Percentiles rank a stretch among this genome's conserved stretches.
phyloP scores from a whole-genome alignment of 1,140 invertebrate species.

The Tachypleus tridentatus region DNA sequence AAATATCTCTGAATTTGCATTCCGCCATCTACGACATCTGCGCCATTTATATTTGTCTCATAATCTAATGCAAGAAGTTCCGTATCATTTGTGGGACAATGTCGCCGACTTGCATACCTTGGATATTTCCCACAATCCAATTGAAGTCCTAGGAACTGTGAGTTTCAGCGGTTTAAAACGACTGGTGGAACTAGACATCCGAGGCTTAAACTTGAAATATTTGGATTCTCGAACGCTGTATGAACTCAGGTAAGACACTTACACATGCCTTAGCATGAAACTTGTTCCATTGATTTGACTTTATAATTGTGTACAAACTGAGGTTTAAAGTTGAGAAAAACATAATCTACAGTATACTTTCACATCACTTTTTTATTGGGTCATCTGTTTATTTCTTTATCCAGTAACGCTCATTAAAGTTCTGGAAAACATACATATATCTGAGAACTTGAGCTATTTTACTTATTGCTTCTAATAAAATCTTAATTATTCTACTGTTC shows the following conservation, averaged over 20 bases:
- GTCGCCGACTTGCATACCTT: slow-evolving; percentile 11
- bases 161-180: slow-evolving; percentile 20
- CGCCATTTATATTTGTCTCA: slow-evolving; percentile 20
- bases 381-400: too few relatives aligned
- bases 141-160: slow-evolving; percentile 17
- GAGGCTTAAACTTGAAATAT: slow-evolving; percentile 20
- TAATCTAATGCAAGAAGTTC: slow-evolving; percentile 23
- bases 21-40: slow-evolving; percentile 8
- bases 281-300: too few relatives aligned
- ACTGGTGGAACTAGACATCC: slow-evolving; percentile 22
- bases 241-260: slow-evolving; percentile 16
- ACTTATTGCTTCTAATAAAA: too few relatives aligned
- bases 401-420: too few relatives aligned
- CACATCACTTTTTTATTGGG: too few relatives aligned
- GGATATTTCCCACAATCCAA: slow-evolving; percentile 22
- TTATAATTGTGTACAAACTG: too few relatives aligned
- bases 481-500: too few relatives aligned
- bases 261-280: too few relatives aligned
- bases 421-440: too few relatives aligned
- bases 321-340: too few relatives aligned
- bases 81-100: slow-evolving; percentile 20
- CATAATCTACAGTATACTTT: too few relatives aligned
- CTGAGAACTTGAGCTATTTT: too few relatives aligned
- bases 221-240: slow-evolving; percentile 23
- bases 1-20: slow-evolving; percentile 13